phyloP scores from a whole-genome alignment of 2,797 vertebrate genomes.

The Melopsittacus undulatus region DNA sequence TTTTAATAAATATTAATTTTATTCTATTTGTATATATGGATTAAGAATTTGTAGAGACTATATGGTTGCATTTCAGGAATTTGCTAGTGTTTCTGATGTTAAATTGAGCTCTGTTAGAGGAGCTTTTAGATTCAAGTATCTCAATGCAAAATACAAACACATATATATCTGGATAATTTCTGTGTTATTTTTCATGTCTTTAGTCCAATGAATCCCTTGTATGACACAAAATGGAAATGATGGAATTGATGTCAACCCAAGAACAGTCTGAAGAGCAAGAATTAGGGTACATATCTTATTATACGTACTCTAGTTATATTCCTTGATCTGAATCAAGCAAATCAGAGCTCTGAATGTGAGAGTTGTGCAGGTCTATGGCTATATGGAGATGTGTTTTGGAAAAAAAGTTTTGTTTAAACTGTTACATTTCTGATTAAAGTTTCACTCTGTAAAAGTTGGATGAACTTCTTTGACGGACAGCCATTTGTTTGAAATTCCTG shows the following conservation, averaged over 20 bases:
- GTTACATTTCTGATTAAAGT: not conserved
- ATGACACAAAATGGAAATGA: not conserved
- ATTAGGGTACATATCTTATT: not conserved
- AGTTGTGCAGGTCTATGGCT: not conserved
- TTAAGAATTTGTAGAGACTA: not conserved
- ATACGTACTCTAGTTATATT: not conserved
- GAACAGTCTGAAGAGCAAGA: not conserved
- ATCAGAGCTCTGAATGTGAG: not conserved
- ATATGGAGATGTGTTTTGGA: not conserved
- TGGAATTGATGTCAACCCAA: not conserved
- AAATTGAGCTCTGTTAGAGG: not conserved
- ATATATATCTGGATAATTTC: not conserved
- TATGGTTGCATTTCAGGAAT: not conserved
- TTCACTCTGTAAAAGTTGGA: not conserved
- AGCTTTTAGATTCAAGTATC: not conserved
- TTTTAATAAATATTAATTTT: not conserved
- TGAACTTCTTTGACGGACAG: not conserved
- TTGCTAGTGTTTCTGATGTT: not conserved
- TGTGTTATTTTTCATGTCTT: not conserved
- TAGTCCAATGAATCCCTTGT: not conserved
- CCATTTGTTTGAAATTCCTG: not conserved
- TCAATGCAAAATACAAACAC: not conserved
- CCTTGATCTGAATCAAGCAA: not conserved
- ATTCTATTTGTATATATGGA: not conserved
- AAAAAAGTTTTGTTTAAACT: not conserved